Percentiles rank a stretch among this genome's conserved stretches.
phyloP scores from a whole-genome alignment of 2,888 invertebrate species.

The Liopterus haemorrhoidalis region DNA sequence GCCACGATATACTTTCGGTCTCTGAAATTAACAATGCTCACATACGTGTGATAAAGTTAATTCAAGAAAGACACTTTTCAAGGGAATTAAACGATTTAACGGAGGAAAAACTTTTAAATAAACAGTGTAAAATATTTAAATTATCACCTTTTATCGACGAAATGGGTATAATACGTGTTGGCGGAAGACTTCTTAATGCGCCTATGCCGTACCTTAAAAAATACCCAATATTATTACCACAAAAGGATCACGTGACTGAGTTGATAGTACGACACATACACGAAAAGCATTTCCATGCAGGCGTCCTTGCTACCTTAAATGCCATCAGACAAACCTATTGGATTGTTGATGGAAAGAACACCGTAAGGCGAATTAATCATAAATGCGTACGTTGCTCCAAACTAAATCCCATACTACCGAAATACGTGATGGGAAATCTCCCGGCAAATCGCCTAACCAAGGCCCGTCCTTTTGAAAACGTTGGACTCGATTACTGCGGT shows the following conservation, averaged over 20 bases:
- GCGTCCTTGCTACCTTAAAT: conserved; percentile 7
- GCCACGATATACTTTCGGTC: no score
- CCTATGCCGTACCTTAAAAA: background rate
- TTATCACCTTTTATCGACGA: conserved; percentile 4
- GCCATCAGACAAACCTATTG: conserved; percentile 21
- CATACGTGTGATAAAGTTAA: background rate
- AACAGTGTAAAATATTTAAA: background rate
- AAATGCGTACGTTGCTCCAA: conserved; percentile 19
- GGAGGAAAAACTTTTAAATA: background rate
- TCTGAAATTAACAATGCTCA: no score
- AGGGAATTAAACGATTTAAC: background rate
- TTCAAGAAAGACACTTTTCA: background rate
- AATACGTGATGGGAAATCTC: conserved; percentile 30
- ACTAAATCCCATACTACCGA: background rate
- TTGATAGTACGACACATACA: conserved; percentile 5
- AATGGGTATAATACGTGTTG: background rate
- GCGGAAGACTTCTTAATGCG: conserved; percentile 1
- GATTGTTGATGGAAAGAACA: conserved; percentile 22
- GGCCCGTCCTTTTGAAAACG: conserved; percentile 12
- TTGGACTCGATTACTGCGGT: conserved; percentile 24
- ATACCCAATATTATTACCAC: background rate
- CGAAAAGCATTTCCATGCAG: conserved; percentile 13
- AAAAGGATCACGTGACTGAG: background rate
- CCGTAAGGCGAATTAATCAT: conserved; percentile 15
- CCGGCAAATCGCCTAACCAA: conserved; percentile 16